Evolutionary conservation across 2,113 vertebrate genomes (phyloP).

Genomic region (Cyanocitta stelleri): DNA sequence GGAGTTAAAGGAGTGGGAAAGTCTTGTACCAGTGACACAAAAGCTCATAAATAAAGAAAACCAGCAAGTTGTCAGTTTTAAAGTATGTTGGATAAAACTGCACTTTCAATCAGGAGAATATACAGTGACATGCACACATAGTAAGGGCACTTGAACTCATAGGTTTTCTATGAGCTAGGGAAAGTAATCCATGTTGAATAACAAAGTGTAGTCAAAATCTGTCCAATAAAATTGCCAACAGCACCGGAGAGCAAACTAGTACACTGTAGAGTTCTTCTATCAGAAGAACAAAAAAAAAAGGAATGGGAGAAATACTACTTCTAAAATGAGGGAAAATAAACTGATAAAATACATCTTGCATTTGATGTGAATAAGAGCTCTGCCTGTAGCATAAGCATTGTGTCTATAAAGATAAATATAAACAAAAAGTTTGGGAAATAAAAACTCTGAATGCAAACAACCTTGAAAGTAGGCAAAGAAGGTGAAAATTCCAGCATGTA

Average conservation of each 20-base stretch:
- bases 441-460: not conserved
- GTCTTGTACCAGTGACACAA: not conserved
- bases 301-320: not conserved
- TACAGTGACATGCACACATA: not conserved
- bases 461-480: not conserved
- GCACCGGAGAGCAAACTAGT: not conserved
- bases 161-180: not conserved
- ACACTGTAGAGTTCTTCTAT: not conserved
- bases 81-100: constrained; percentile 10
- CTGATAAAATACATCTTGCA: not conserved
- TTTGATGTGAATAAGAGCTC: not conserved
- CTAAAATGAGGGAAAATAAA: not conserved
- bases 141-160: not conserved
- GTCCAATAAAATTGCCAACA: not conserved
- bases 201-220: not conserved
- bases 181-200: not conserved
- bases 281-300: not conserved
- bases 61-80: constrained; percentile 16
- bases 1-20: not conserved
- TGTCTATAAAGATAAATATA: not conserved
- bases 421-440: not conserved
- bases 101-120: not conserved
- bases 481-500: not conserved
- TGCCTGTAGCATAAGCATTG: not conserved
- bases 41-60: constrained; percentile 19